Percentiles rank a stretch among this genome's conserved stretches.
Conservation (phyloP, 1,140 invertebrate species). For the Nebria ingens region DNA sequence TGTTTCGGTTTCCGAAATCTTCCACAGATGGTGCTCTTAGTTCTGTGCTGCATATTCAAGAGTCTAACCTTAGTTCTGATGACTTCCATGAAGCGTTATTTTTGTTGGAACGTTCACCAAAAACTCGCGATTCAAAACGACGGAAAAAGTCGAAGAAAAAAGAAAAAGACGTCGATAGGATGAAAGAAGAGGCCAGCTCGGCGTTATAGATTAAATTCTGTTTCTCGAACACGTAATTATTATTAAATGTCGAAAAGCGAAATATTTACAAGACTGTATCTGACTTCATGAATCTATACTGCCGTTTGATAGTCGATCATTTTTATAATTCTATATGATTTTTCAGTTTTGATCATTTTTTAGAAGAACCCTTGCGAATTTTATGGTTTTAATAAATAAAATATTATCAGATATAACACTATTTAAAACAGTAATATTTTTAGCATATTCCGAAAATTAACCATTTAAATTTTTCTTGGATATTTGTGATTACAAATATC, state of each 20-base stretch:
- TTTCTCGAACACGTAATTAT: not conserved
- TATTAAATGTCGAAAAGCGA: not conserved
- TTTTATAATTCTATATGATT: not conserved
- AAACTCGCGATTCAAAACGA: conserved; percentile 35
- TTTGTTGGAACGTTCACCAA: conserved; percentile 42
- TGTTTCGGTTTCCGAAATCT: conserved; percentile 47
- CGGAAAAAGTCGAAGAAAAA: conserved; percentile 34
- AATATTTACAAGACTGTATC: conserved; percentile 8
- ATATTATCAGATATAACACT: no score
- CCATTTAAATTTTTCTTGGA: no score
- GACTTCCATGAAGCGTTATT: conserved; percentile 51
- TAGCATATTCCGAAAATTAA: no score
- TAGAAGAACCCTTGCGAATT: no score
- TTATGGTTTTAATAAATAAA: no score
- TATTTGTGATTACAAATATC: no score
- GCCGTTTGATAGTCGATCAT: conserved; percentile 7
- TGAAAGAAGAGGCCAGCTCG: conserved; percentile 25
- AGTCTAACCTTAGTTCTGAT: conserved; percentile 47
- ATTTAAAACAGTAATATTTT: no score
- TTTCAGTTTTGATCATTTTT: conserved; percentile 10
- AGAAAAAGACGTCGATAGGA: conserved; percentile 31
- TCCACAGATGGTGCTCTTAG: conserved; percentile 47
- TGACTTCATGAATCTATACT: conserved; percentile 1
- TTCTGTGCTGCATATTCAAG: conserved; percentile 47
- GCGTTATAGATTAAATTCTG: conserved; percentile 2